Conservation (phyloP, 2,888 invertebrate genomes). For the Mesorhabditis spiculigera region DNA sequence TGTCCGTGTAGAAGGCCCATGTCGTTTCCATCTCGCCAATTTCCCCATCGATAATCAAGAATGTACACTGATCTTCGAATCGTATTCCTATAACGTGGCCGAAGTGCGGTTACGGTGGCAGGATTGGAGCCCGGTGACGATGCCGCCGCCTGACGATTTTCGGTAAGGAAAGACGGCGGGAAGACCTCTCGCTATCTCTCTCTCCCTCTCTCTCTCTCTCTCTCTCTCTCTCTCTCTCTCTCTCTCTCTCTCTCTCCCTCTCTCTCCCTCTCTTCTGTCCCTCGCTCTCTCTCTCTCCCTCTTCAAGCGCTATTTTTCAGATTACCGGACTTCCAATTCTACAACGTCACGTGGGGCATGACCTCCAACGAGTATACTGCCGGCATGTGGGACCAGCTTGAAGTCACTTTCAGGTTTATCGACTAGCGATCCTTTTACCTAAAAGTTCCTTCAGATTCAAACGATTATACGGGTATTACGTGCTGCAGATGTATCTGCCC, state of each 20-base stretch:
- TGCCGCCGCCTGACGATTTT: constrained; percentile 47
- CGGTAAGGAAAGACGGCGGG: constrained; percentile 10
- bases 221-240: too few relatives aligned
- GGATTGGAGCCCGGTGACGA: constrained; percentile 53
- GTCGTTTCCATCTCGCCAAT: constrained; percentile 46
- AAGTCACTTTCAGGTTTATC: constrained; percentile 55
- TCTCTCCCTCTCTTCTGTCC: too few relatives aligned
- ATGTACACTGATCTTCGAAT: constrained; percentile 55
- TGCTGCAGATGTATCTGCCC: constrained; percentile 56
- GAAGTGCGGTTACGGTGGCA: constrained; percentile 52
- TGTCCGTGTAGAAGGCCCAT: constrained; percentile 54
- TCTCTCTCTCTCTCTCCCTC: too few relatives aligned
- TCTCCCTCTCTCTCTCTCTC: too few relatives aligned
- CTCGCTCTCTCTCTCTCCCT: too few relatives aligned
- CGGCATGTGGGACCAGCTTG: constrained; percentile 57
- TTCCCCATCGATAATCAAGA: constrained; percentile 54
- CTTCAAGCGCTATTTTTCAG: constrained; percentile 13
- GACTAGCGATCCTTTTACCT: too few relatives aligned
- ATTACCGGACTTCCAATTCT: constrained; percentile 55
- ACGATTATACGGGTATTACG: constrained; percentile 56
- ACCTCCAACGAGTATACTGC: constrained; percentile 46
- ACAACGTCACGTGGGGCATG: constrained; percentile 52
- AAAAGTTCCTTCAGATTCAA: constrained; percentile 53
- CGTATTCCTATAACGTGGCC: constrained; percentile 56
- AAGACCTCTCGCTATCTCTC: too few relatives aligned